Evolutionary conservation across 1,140 invertebrate genomes (phyloP).

Genomic region (Scaptomyza montana): DNA sequence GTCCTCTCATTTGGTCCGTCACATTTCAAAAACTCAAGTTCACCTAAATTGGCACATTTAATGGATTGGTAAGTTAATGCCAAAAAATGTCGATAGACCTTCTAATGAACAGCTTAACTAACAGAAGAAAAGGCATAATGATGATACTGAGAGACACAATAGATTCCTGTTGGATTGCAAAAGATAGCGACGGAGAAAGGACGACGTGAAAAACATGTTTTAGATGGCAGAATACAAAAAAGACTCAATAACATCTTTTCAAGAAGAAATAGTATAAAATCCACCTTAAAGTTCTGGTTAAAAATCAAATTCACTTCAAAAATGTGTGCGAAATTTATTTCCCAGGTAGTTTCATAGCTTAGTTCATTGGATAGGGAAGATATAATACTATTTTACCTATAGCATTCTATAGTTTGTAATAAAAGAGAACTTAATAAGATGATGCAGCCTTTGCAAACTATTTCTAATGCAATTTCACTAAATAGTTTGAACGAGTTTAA

Average conservation of each 20-base stretch:
- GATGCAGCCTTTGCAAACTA: background rate
- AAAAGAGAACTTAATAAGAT: background rate
- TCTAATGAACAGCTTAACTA: conserved; percentile 7
- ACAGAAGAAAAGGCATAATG: background rate
- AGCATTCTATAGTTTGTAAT: too few relatives aligned
- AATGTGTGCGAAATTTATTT: too few relatives aligned
- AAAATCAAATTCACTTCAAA: too few relatives aligned
- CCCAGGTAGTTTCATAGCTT: too few relatives aligned
- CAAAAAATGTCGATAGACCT: background rate
- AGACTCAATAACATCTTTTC: too few relatives aligned
- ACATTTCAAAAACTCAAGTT: background rate
- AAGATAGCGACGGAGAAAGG: background rate
- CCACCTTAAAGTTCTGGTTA: too few relatives aligned
- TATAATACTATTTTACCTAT: too few relatives aligned
- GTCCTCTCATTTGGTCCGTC: background rate
- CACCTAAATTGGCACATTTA: conserved; percentile 22
- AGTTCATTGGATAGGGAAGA: too few relatives aligned
- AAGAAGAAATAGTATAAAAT: background rate
- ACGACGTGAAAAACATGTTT: background rate
- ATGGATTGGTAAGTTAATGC: conserved; percentile 23
- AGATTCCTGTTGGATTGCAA: background rate
- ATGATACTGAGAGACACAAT: background rate
- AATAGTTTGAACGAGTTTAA: conserved; percentile 5
- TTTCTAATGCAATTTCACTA: background rate
- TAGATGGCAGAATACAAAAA: background rate